Evolutionary conservation across 2,797 vertebrate species (phyloP), one percentile per base, ranked within the genome.

Genomic region (Mus spretus): DNA sequence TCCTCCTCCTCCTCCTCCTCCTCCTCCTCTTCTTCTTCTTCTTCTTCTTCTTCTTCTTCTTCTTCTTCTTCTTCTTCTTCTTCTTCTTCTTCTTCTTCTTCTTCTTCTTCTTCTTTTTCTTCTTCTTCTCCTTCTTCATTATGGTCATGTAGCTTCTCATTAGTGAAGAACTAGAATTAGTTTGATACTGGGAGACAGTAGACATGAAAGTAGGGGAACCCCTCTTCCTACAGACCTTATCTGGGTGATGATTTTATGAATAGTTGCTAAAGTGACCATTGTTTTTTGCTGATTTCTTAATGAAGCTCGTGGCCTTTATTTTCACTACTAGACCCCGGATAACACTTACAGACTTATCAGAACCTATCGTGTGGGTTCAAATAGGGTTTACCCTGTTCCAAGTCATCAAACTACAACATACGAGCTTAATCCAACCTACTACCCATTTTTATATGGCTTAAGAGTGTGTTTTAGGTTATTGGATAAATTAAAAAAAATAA

Each of bases 131-230:
- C 40, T 44, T 44, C 40, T 44, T 40, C 40, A 44, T n/a, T 26
- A 28, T 28, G 7, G 37, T 40, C n/a, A 12, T 19, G 65, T 37
- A 37, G 28, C 40, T 79, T 72, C 61, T 47, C 37, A 59, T 75
- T 37, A 82, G n/a, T 88, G 40, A 89, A 86, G 85, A 93, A 44
- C 47, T 78, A 63, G n/a, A 94, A 91, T 70, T 53, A 89, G 93
- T 55, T 78, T 53, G 89, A 91, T 59, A 59, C 20, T 37, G 6
- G 17, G 63, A 80, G 85, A 90, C 10, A 55, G n/a, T 81, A 5
- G 22, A 44, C 11, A 40, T 91, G 77, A 89, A 40, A 80, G 61
- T 50, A 63, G 53, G 59, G 86, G 47, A 91, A 37, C 5, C 31
- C n/a, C 77, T 86, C 44, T 50, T 78, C 40, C 20, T 59, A 17